These are phyloP conservation scores for Callimorpha dominula DNA, from an alignment of 2,888 invertebrate species.

Conservation along the genomic window DNA sequence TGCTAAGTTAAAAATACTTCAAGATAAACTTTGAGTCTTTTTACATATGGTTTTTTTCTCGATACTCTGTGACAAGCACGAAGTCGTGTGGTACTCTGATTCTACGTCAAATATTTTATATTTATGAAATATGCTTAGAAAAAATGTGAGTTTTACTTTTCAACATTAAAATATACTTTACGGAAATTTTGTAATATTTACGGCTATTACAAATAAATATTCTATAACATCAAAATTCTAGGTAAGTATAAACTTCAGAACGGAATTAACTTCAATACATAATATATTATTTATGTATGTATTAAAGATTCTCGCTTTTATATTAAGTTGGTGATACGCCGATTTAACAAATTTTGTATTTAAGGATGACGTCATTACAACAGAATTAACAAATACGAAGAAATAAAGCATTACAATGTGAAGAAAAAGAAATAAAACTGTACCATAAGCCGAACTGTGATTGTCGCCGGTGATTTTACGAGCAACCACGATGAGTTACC, in stretches of 20 bases:
- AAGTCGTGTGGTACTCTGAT: not conserved
- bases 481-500: slow-evolving; percentile 64
- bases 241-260: no score
- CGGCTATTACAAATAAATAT: no score
- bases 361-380: slow-evolving; percentile 25
- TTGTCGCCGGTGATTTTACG: slow-evolving; percentile 61
- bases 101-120: not conserved
- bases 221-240: no score
- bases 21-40: not conserved
- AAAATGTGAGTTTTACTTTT: no score
- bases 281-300: not conserved
- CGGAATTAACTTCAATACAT: not conserved
- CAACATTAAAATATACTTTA: no score
- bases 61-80: not conserved
- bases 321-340: not conserved
- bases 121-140: no score
- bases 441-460: slow-evolving; percentile 39
- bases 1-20: not conserved
- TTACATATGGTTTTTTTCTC: not conserved
- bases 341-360: slow-evolving; percentile 11
- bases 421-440: slow-evolving; percentile 43
- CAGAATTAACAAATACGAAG: slow-evolving; percentile 20
- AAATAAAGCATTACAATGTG: slow-evolving; percentile 33
- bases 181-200: no score
- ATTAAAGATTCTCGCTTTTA: not conserved